Base-by-base conservation (phyloP, 2,113 vertebrate genomes). In the Ochotona princeps region DNA sequence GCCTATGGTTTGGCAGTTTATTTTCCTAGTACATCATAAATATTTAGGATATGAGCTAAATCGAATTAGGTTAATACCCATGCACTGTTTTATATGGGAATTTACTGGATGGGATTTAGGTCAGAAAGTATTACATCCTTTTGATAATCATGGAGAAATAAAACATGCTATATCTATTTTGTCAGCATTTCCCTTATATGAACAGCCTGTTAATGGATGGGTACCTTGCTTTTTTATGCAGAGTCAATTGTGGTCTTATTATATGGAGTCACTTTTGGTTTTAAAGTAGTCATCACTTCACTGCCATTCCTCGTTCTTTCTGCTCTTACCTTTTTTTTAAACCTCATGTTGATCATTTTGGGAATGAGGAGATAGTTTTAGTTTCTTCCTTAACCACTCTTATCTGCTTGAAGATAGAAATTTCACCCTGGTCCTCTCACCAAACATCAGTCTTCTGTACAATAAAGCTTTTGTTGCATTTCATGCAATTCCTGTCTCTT, bases 391-490 rank as follows among this genome's bases (percentile, higher is more conserved):
- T n/a, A 76, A n/a, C 13, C 81, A 57, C 11, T 72, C 28, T 72
- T 60, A 49, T 47, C 72, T 83, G 32, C 86, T 73, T 32, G 38
- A 93, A 81, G 15, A 38, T 78, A 69, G 86, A 83, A 70, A 57
- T 87, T 57, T 86, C 65, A 67, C 25, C 30, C 20, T 38, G 28
- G 35, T 15, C 12, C 61, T 65, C 35, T 76, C 8, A 12, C 81
- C 20, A 76, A 51, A 61, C 51, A 6, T 84, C 76, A 90, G 83
- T 25, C 57, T 94, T n/a, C 20, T 21, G 2, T 25, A 25, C 12
- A 83, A 28, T 82, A 89, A 73, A 26, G 20, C 63, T 90, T 21
- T 70, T 80, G 21, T n/a, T 66, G 61, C 30, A 44, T 80, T 90
- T 70, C 12, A 14, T n/a, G 90, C 87, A 88, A 44, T 83, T 80